Base-by-base conservation (phyloP, 1,140 invertebrate genomes). In the Bombus cullumanus region DNA sequence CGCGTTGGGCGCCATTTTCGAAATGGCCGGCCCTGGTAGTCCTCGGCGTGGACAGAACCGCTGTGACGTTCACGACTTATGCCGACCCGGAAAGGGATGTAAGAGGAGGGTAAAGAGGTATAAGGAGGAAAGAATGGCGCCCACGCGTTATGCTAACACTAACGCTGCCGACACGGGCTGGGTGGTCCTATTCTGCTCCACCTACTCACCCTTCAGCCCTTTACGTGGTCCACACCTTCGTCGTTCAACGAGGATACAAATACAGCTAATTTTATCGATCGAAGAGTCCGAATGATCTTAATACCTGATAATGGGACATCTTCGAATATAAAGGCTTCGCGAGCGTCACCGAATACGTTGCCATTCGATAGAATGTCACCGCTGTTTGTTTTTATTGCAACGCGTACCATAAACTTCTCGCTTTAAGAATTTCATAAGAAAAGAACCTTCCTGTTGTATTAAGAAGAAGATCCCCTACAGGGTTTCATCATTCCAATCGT, bases 121-220 rank as follows among this genome's bases (percentile, higher is more conserved):
- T 92, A 93, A 92, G 79, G 83, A 92, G 90, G 88, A 93, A 94
- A 91, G 92, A 94, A 94, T 94, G 93, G 94, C 94, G 94, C 95
- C 94, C 94, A 95, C 95, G 94, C 94, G 91, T 94, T 94, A 94
- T 94, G 93, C 94, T 94, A 95, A 94, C 92, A 92, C 89, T 93
- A 91, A 94, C 90, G 92, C 91, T 91, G 92, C 93, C 92, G 93
- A 94, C 94, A 95, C 94, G 87, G 92, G 86, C 94, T 95, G 95
- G 95, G 95, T 95, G 95, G 95, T 95, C 95, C 93, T 91, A 88
- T 86, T 76, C 90, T 88, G 90, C 92, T 93, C 92, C 86, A 92
- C 92, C 92, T 91, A 94, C 93, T 92, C 94, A 94, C 94, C 93
- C 93, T 92, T 91, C 91, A 91, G 90, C 91, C 91, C 86, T 89